These are phyloP conservation scores for Sinhomidia bicolor DNA, from an alignment of 2,888 invertebrate species.

Conservation along the genomic window DNA sequence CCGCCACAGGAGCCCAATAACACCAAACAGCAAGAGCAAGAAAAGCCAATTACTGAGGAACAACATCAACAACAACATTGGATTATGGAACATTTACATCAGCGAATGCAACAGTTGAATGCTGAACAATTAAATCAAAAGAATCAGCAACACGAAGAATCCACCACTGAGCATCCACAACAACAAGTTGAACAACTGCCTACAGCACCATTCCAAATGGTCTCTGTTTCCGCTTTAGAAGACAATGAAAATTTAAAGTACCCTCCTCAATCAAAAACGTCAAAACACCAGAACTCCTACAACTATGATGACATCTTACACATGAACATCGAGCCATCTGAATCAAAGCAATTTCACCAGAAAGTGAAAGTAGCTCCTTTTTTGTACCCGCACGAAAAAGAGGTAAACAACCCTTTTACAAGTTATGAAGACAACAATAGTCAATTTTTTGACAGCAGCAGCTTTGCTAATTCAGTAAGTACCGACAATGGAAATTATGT, in stretches of 20 bases:
- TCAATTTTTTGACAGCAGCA: background rate
- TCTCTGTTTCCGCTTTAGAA: background rate
- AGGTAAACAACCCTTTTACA: background rate
- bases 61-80: constrained; percentile 7
- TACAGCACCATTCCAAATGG: background rate
- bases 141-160: background rate
- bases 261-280: too few relatives aligned
- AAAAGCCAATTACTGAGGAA: background rate
- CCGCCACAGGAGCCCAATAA: background rate
- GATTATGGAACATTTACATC: background rate
- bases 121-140: background rate
- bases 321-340: background rate
- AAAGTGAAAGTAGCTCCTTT: background rate
- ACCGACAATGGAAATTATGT: background rate
- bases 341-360: background rate
- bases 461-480: too few relatives aligned
- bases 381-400: background rate
- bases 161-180: background rate
- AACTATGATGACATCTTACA: background rate
- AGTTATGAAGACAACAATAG: background rate
- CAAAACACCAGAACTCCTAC: background rate
- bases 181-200: background rate
- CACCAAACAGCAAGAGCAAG: background rate
- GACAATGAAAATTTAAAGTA: too few relatives aligned
- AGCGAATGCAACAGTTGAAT: background rate